Conservation (phyloP, 2,888 invertebrate genomes). For the Lamproptera curius region DNA sequence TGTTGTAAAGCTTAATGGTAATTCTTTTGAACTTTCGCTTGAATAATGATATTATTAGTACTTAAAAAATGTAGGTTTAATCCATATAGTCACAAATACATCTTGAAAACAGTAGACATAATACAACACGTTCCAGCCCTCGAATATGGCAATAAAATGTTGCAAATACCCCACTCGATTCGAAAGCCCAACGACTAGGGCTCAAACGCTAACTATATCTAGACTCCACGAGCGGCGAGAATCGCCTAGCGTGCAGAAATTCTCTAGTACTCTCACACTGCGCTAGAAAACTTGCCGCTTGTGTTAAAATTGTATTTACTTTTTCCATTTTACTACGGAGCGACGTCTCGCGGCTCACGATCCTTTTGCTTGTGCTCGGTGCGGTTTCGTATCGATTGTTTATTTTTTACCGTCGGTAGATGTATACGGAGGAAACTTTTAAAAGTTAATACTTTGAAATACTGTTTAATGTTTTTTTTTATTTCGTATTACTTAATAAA, state of each 20-base stretch:
- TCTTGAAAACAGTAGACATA: background rate
- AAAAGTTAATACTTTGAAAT: too few species aligned
- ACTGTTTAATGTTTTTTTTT: too few species aligned
- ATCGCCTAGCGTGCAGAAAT: constrained; percentile 17
- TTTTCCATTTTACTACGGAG: constrained; percentile 4
- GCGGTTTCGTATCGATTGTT: too few species aligned
- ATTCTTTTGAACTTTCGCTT: too few species aligned
- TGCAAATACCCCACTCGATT: constrained; percentile 6
- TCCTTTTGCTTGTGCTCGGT: background rate
- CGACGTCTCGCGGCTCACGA: constrained; percentile 1
- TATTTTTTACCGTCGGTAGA: too few species aligned
- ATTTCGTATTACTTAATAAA: too few species aligned
- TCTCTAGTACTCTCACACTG: constrained; percentile 17
- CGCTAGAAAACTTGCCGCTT: constrained; percentile 11
- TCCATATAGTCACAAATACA: too few species aligned
- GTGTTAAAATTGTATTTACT: constrained; percentile 13
- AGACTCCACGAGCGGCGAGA: constrained; percentile 8
- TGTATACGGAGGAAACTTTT: too few species aligned
- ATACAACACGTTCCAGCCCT: background rate
- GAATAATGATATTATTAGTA: too few species aligned
- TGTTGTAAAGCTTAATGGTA: too few species aligned
- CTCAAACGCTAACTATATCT: constrained; percentile 15
- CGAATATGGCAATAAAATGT: constrained; percentile 3
- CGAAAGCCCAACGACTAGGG: constrained; percentile 8
- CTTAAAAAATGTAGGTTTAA: too few species aligned